These are phyloP conservation scores for Harpagoxenus sublaevis DNA, from an alignment of 2,888 invertebrate genomes.

Conservation along the genomic window DNA sequence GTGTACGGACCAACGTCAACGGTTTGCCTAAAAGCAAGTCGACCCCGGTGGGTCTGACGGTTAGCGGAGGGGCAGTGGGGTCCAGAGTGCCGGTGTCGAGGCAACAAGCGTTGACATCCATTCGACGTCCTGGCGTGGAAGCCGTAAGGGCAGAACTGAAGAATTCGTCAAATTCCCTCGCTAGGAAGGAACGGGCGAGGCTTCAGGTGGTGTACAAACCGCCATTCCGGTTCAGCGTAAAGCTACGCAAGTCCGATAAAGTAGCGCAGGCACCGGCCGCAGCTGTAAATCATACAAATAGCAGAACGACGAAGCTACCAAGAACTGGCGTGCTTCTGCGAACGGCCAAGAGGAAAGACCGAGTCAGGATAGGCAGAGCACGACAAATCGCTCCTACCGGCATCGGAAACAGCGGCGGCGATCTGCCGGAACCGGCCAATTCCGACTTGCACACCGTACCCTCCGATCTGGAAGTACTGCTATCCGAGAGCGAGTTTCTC, in stretches of 20 bases:
- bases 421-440: constrained; percentile 85
- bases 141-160: constrained; percentile 55
- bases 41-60: constrained; percentile 91
- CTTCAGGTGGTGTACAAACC: constrained; percentile 95
- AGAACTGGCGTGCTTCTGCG: constrained; percentile 87
- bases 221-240: constrained; percentile 94
- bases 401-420: constrained; percentile 70
- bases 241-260: constrained; percentile 91
- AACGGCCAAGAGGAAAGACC: constrained; percentile 81
- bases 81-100: constrained; percentile 57
- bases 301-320: constrained; percentile 75
- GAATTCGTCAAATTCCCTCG: constrained; percentile 47
- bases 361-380: constrained; percentile 78
- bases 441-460: constrained; percentile 89
- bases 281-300: constrained; percentile 61
- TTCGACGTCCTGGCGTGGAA: constrained; percentile 54
- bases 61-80: constrained; percentile 30
- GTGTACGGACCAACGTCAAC: constrained; percentile 81
- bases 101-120: constrained; percentile 50
- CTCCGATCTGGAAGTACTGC: constrained; percentile 88
- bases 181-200: constrained; percentile 87
- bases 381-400: constrained; percentile 81
- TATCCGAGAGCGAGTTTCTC: constrained; percentile 88
- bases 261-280: constrained; percentile 87
- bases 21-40: constrained; percentile 94